A percentile compares a stretch with the other conserved stretches of the same genome.
These are phyloP conservation scores for Cossypha niveicapilla DNA, from an alignment of 2,797 vertebrate species.

Conservation along the genomic window DNA sequence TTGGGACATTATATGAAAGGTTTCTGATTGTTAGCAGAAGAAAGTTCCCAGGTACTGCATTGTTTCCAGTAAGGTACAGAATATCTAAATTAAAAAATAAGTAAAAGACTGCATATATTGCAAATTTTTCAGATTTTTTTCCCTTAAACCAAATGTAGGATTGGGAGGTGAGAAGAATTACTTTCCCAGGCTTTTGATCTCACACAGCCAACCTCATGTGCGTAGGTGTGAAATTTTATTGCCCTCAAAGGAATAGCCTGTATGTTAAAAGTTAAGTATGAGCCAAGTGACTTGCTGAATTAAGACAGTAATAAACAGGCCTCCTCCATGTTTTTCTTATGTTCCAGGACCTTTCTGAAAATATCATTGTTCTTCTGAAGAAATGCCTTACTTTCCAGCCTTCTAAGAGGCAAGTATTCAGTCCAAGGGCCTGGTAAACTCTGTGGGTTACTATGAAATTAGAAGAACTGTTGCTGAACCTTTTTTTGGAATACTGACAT, in stretches of 20 bases:
- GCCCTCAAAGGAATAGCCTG: not conserved
- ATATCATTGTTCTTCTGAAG: slow-evolving; percentile 81
- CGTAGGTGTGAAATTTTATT: not conserved
- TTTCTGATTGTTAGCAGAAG: not conserved
- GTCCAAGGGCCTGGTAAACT: not conserved
- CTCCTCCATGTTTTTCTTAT: not conserved
- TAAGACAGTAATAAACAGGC: not conserved
- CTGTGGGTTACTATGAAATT: not conserved
- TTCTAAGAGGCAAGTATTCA: slow-evolving; percentile 83
- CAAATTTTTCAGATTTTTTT: not conserved
- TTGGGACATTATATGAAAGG: not conserved
- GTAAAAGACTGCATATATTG: not conserved
- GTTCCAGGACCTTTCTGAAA: slow-evolving; percentile 85
- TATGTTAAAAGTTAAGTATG: not conserved
- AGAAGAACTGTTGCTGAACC: not conserved
- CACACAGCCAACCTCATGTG: not conserved
- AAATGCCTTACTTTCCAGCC: slow-evolving; percentile 93
- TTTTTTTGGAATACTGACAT: not conserved
- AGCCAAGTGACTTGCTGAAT: not conserved
- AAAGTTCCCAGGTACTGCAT: not conserved
- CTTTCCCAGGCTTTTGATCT: not conserved
- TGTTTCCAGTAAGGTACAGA: not conserved
- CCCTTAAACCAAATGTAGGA: not conserved
- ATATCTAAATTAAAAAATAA: not conserved
- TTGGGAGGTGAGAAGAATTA: not conserved